Conservation (phyloP, 2,797 vertebrate genomes). For the Rhinichthys osculus region DNA sequence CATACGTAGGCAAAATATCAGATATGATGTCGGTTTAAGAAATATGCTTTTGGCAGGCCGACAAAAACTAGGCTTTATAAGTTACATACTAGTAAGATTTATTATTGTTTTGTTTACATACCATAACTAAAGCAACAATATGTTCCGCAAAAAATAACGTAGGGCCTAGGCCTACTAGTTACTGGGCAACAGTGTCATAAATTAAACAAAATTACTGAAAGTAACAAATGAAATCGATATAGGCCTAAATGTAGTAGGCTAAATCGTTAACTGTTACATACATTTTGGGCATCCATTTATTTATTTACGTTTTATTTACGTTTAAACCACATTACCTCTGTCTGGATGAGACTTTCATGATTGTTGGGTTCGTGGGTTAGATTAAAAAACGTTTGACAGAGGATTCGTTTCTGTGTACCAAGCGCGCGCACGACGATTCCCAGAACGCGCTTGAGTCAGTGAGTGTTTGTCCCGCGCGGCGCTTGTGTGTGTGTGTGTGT, state of each 20-base stretch:
- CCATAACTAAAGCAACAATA: neutral
- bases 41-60: neutral
- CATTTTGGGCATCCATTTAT: neutral
- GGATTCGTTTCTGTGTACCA: neutral
- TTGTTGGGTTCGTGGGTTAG: neutral
- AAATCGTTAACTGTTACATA: neutral
- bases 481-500: neutral
- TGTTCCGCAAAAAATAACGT: too few relatives aligned
- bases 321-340: neutral
- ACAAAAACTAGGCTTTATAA: too few relatives aligned
- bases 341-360: neutral
- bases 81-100: neutral
- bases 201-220: neutral
- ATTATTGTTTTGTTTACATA: neutral
- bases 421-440: slow-evolving; percentile 16
- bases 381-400: neutral
- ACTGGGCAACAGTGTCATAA: neutral
- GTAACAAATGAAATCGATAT: too few relatives aligned
- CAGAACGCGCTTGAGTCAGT: neutral
- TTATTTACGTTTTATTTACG: neutral
- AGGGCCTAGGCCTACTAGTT: too few relatives aligned
- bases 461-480: slow-evolving; percentile 24
- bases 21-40: neutral
- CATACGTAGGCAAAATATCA: neutral
- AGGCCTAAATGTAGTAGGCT: neutral